Base-by-base conservation (phyloP, 53 echinoderm and acorn worm genomes). In the Apostichopus leukothele region DNA sequence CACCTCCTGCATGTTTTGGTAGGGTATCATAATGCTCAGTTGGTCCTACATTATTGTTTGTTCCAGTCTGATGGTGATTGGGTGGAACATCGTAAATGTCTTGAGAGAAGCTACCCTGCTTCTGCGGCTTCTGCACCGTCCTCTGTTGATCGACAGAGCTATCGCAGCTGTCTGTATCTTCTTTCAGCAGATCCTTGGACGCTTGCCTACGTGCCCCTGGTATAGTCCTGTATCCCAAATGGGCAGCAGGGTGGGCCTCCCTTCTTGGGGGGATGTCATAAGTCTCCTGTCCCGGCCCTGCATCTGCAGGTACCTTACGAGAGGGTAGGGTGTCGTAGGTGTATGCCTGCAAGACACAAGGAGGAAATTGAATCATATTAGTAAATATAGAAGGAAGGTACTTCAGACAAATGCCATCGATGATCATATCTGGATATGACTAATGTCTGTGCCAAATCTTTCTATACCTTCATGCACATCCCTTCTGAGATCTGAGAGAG, bases 1-100 rank as follows among this genome's bases (percentile, higher is more conserved):
- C 77, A 21, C 73, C 79, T n/a, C 22, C 86, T 20, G 86, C 89
- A 75, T 89, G 88, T 75, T 91, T 88, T 60, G 92, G 92, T 25
- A 89, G 86, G 60, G 86, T 92, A 86, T 92, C 92, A 73, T 92
- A 92, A 39, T 80, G 89, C 9, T 92, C 92, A 59, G 50, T 86
- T 6, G 92, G 92, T 53, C 87, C 91, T 6, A 87, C 76, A 27
- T 87, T 7, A 50, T 91, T 88, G 74, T 79, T 78, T 5, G 59
- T 53, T 54, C 79, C 79, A 39, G 73, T 61, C 5, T 76, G 84
- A 88, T 67, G 84, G 73, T 87, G 73, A 27, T 89, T 52, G 0
- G 98, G 98, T 6, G 96, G 93, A 53, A 94, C 89, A 88, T 98
- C 98, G 83, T 98, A 98, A 4, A 93, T 93, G n/a, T 98, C 98